A percentile compares a stretch with the other conserved stretches of the same genome.
Conservation (phyloP, 2,888 invertebrate species). For the Polydrusus tereticollis region DNA sequence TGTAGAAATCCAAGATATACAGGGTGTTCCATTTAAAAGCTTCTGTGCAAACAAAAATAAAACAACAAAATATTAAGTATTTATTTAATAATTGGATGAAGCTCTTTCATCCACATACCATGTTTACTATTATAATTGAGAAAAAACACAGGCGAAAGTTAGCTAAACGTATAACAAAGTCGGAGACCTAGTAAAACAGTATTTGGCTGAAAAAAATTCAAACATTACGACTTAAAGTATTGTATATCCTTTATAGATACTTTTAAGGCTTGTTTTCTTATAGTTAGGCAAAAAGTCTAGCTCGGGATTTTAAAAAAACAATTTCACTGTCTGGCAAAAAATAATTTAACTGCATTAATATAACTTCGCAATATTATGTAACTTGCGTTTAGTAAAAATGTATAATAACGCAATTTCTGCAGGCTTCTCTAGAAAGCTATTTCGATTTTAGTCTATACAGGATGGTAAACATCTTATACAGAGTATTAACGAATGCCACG, state of each 20-base stretch:
- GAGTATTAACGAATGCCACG: too few relatives aligned
- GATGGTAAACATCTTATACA: too few relatives aligned
- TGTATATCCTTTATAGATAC: slow-evolving; percentile 54
- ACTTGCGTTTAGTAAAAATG: too few relatives aligned
- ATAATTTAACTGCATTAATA: background rate
- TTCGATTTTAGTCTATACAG: too few relatives aligned
- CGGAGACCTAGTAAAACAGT: slow-evolving; percentile 54
- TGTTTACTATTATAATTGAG: slow-evolving; percentile 33
- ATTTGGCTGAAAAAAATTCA: slow-evolving; percentile 59
- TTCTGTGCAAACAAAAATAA: too few relatives aligned
- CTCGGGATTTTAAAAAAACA: background rate
- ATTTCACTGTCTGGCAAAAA: background rate
- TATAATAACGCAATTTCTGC: too few relatives aligned
- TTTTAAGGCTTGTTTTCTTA: slow-evolving; percentile 61
- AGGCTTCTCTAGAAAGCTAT: too few relatives aligned
- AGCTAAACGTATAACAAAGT: background rate
- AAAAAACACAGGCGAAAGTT: slow-evolving; percentile 21
- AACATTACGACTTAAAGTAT: slow-evolving; percentile 54
- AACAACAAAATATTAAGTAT: slow-evolving; percentile 19
- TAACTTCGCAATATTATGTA: background rate
- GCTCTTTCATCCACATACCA: slow-evolving; percentile 53
- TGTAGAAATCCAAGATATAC: too few relatives aligned
- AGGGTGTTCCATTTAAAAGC: too few relatives aligned
- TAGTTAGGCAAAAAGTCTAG: slow-evolving; percentile 30
- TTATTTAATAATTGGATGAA: slow-evolving; percentile 29